Evolutionary conservation across 2,797 vertebrate genomes (phyloP).

Genomic region (Phalanger gymnotis): DNA sequence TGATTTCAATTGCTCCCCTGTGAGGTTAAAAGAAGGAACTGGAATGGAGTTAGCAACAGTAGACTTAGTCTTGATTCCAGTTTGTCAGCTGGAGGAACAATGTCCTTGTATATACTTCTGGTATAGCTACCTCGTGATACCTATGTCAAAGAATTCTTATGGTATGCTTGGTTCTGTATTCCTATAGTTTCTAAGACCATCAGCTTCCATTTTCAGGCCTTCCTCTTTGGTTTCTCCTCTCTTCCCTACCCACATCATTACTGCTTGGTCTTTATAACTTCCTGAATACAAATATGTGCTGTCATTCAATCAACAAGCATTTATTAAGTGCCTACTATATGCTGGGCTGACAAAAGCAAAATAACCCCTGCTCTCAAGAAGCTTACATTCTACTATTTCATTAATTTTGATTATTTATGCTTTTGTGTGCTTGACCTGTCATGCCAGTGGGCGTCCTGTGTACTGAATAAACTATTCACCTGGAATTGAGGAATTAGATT

Average conservation of each 20-base stretch:
- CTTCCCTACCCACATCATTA: neutral
- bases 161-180: neutral
- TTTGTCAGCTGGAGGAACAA: neutral
- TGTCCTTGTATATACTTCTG: neutral
- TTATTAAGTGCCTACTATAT: neutral
- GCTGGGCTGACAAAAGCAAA: neutral
- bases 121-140: neutral
- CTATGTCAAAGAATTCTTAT: neutral
- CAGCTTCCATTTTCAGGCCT: neutral
- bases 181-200: neutral
- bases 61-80: neutral
- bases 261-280: neutral
- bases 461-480: neutral
- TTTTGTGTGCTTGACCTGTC: neutral
- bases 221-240: neutral
- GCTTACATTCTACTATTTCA: neutral
- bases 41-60: neutral
- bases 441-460: neutral
- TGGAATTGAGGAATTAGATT: neutral
- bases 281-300: neutral
- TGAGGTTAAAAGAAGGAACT: neutral
- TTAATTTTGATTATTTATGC: neutral
- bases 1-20: neutral
- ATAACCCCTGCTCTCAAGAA: neutral
- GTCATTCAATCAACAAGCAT: neutral